Percentiles rank a stretch among this genome's conserved stretches.
These are phyloP conservation scores for Alcis repandata DNA, from an alignment of 2,888 invertebrate species.

Conservation along the genomic window DNA sequence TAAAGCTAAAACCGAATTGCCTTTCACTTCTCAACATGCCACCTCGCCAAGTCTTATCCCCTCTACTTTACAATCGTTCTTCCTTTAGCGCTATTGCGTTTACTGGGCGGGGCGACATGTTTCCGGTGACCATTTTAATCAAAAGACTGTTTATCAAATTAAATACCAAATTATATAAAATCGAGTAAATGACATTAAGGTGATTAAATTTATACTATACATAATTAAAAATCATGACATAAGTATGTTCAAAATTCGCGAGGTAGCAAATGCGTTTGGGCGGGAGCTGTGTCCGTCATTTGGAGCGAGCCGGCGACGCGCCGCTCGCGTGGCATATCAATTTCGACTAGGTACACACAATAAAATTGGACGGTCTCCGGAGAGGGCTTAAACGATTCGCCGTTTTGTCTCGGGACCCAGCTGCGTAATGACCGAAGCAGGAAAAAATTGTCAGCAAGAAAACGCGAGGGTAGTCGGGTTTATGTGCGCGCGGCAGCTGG, in stretches of 20 bases:
- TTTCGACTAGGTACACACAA: slow-evolving; percentile 85
- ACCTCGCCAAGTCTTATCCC: no score
- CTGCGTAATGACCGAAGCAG: slow-evolving; percentile 86
- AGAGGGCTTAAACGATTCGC: slow-evolving; percentile 87
- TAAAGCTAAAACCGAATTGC: no score
- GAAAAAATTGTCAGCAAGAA: slow-evolving; percentile 87
- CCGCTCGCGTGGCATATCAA: slow-evolving; percentile 83
- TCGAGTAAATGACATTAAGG: no score
- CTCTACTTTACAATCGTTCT: no score
- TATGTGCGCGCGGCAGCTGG: slow-evolving; percentile 83
- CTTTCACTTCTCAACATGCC: no score
- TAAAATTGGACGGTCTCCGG: slow-evolving; percentile 86
- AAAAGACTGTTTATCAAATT: no score
- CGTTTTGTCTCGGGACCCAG: slow-evolving; percentile 86
- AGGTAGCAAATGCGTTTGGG: slow-evolving; percentile 64
- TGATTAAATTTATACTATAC: no score
- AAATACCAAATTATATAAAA: no score
- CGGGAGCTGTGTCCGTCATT: slow-evolving; percentile 68
- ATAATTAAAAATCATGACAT: no score
- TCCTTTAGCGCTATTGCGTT: no score
- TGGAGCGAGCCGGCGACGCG: slow-evolving; percentile 64
- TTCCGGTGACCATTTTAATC: no score
- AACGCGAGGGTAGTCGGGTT: slow-evolving; percentile 86
- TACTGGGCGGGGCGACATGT: no score
- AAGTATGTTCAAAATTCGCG: slow-evolving; percentile 57